These are phyloP conservation scores for Lycaena phlaeas DNA, from an alignment of 2,888 invertebrate species.

Conservation along the genomic window DNA sequence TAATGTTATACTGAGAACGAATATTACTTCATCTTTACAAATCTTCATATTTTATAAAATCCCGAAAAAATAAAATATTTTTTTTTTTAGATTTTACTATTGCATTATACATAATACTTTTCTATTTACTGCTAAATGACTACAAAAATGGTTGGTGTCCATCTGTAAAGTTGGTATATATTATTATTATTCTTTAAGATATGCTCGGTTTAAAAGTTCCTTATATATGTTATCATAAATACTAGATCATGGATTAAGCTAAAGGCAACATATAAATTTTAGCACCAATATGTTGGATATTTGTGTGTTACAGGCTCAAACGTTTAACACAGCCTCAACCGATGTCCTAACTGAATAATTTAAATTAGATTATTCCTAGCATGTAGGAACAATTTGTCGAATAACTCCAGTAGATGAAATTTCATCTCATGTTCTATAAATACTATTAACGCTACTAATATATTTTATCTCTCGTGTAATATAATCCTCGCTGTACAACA, in stretches of 20 bases:
- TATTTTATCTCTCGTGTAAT: too few relatives aligned
- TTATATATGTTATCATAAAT: not conserved
- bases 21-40: not conserved
- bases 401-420: too few relatives aligned
- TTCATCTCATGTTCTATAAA: too few relatives aligned
- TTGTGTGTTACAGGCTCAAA: too few relatives aligned
- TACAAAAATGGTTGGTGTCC: too few relatives aligned
- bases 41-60: not conserved
- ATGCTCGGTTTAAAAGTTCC: conserved; percentile 4
- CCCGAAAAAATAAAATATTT: not conserved
- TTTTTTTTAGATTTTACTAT: not conserved
- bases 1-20: too few relatives aligned
- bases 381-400: too few relatives aligned
- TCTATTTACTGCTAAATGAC: not conserved
- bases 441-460: too few relatives aligned
- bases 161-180: too few relatives aligned
- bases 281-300: conserved; percentile 13
- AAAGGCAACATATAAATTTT: conserved; percentile 16
- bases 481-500: not conserved
- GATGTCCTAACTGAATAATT: too few relatives aligned
- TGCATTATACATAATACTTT: not conserved
- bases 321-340: too few relatives aligned
- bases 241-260: conserved; percentile 2
- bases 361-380: too few relatives aligned
- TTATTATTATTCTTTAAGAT: not conserved